Evolutionary conservation across 2,888 invertebrate species (phyloP), one percentile per base, ranked within the genome.

Genomic region (Pinctada fucata): DNA sequence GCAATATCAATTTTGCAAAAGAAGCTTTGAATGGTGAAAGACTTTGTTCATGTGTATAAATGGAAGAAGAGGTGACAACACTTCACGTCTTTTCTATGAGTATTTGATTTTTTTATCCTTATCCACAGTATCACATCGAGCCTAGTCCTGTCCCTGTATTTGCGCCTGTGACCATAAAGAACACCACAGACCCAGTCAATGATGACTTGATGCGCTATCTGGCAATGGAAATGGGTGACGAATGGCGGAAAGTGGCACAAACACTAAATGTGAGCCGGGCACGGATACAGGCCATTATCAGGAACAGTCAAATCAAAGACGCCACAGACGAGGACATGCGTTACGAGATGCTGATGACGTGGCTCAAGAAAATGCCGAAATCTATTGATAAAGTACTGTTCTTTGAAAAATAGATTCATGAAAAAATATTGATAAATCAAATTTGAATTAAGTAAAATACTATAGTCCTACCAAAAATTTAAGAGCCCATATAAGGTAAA

Each of bases 341-440:
- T 68, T 90, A 85, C 71, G 88, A 90, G 13, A 91, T 91, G 91
- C 79, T 91, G 75, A 84, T 91, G 82, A 89, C 90, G n/a, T 91
- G 91, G 91, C 77, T 89, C 16, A 91, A 91, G 74, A 85, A 86
- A 68, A 88, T 88, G 51, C 90, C 90, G 0, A 88, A 88, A 79
- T 84, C 89, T 2, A 80, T 83, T 3, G 88, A 90, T 75, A 91
- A 91, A 87, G 91, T 91, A 75, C 63, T 13, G n/a, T 31, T 31
- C 31, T 31, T 31, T 31, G 31, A 31, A 31, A 31, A 31, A 31
- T 31, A 31, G 31, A 31, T 31, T 31, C 31, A 31, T 31, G 31
- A 31, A 31, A 31, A 31, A 31, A 31, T 31, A 31, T 31, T 31
- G 31, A 31, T 31, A 31, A 31, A 31, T 31, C 31, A 31, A 31